These are phyloP conservation scores for Ericerus pela DNA, from an alignment of 1,140 invertebrate species.

Conservation along the genomic window DNA sequence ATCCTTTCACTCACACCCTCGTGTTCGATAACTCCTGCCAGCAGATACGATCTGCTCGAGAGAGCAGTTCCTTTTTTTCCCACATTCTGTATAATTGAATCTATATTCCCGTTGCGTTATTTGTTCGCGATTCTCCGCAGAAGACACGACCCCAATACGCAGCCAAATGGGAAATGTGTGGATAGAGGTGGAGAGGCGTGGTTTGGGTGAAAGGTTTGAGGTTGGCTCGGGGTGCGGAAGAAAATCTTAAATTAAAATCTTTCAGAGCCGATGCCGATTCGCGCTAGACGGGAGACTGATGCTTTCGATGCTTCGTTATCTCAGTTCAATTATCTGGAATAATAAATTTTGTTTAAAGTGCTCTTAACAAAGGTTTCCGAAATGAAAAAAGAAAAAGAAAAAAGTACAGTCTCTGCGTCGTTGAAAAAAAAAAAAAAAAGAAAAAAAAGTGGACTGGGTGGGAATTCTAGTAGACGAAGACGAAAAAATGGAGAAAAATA, in stretches of 20 bases:
- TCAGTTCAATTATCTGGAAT: slow-evolving; percentile 12
- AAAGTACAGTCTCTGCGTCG: too few species aligned
- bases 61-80: slow-evolving; percentile 9
- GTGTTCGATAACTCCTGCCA: slow-evolving; percentile 4
- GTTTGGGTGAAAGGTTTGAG: too few species aligned
- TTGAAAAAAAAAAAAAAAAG: too few species aligned
- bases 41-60: slow-evolving; percentile 4
- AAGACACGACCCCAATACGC: too few species aligned
- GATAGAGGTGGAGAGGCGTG: too few species aligned
- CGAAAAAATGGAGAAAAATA: too few species aligned
- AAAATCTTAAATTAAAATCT: slow-evolving; percentile 9
- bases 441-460: too few species aligned
- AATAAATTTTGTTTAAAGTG: slow-evolving; percentile 10
- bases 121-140: slow-evolving; percentile 8
- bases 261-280: too few species aligned
- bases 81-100: slow-evolving; percentile 11
- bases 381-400: too few species aligned
- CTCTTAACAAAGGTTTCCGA: neutral
- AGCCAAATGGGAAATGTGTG: too few species aligned
- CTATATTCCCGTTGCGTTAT: slow-evolving; percentile 8
- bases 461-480: too few species aligned
- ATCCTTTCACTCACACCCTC: neutral
- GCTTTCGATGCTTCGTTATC: slow-evolving; percentile 7
- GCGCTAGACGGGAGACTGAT: neutral
- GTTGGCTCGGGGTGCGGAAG: too few species aligned